These are phyloP conservation scores for Callipepla californica DNA, from an alignment of 2,113 vertebrate genomes.

Conservation along the genomic window DNA sequence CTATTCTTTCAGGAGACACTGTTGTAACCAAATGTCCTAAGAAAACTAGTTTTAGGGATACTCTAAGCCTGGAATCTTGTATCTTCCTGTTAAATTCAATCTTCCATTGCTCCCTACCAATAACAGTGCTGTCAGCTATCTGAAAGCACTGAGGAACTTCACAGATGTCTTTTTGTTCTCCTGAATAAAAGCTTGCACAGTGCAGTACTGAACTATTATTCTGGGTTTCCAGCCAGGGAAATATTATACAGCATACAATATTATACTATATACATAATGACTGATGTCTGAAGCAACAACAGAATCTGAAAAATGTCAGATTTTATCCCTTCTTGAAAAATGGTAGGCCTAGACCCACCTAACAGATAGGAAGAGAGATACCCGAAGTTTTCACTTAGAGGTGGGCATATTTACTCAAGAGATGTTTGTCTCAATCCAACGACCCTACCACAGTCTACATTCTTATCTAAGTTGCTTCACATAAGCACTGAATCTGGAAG, in stretches of 20 bases:
- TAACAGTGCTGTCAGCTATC: background rate
- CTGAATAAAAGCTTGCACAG: slow-evolving; percentile 13
- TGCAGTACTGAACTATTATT: background rate
- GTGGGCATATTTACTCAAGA: background rate
- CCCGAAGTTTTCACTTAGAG: background rate
- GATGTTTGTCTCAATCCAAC: background rate
- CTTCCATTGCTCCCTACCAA: background rate
- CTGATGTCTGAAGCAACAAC: background rate
- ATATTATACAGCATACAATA: background rate
- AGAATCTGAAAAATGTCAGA: background rate
- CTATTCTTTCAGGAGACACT: background rate
- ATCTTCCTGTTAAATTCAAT: background rate
- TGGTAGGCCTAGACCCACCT: background rate
- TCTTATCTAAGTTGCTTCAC: background rate
- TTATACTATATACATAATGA: background rate
- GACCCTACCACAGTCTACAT: background rate
- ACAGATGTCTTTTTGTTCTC: slow-evolving; percentile 41
- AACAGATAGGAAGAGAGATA: background rate
- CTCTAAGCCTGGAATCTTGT: background rate
- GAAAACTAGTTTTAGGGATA: background rate
- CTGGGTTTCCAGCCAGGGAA: background rate
- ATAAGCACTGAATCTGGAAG: background rate
- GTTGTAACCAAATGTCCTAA: background rate
- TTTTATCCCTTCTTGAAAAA: background rate
- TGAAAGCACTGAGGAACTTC: slow-evolving; percentile 17